These are phyloP conservation scores for Collichthys lucidus DNA, from an alignment of 2,113 vertebrate species.

Conservation along the genomic window DNA sequence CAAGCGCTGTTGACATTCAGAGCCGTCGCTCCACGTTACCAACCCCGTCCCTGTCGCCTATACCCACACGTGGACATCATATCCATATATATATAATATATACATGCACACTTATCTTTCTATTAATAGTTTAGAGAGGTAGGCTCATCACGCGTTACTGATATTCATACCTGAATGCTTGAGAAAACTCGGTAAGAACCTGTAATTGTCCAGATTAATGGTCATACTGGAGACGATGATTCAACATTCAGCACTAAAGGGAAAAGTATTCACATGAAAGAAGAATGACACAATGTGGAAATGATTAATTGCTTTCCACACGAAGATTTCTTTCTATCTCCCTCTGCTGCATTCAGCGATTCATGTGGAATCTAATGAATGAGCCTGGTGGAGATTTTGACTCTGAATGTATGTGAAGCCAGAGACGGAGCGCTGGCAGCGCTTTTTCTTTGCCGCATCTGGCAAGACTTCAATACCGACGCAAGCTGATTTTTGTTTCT, in stretches of 20 bases:
- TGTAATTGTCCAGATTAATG: slow-evolving; percentile 30
- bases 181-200: slow-evolving; percentile 26
- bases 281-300: not conserved
- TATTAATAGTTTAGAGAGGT: slow-evolving; percentile 33
- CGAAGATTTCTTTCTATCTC: not conserved
- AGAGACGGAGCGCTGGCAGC: slow-evolving; percentile 8
- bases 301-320: slow-evolving; percentile 7
- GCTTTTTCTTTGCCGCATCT: slow-evolving; percentile 7
- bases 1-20: slow-evolving; percentile 65
- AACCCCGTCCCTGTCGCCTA: not conserved
- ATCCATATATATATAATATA: not conserved
- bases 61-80: not conserved
- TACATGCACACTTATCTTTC: not conserved
- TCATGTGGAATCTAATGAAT: slow-evolving; percentile 40
- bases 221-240: not conserved
- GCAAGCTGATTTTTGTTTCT: not conserved
- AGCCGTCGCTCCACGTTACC: slow-evolving; percentile 46
- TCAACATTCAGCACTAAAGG: slow-evolving; percentile 11
- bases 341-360: slow-evolving; percentile 19
- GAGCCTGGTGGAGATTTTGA: slow-evolving; percentile 15
- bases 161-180: slow-evolving; percentile 38
- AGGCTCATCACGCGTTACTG: slow-evolving; percentile 33
- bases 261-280: not conserved
- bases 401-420: slow-evolving; percentile 16
- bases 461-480: slow-evolving; percentile 1